phyloP scores from a whole-genome alignment of 1,140 invertebrate genomes.

The Ridgeia piscesae region DNA sequence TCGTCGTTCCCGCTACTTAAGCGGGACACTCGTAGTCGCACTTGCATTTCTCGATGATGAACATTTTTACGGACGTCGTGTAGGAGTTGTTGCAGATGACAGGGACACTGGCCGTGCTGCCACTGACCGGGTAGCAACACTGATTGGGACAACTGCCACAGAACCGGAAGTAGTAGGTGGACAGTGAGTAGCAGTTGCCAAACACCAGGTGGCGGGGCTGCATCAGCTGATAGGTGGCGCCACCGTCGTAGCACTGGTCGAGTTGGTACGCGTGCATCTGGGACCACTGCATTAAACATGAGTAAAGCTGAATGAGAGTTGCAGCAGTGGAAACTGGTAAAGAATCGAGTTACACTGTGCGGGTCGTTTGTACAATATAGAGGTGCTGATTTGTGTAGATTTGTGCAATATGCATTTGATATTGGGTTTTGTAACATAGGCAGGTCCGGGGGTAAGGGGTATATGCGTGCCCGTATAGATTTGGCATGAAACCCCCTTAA shows the following conservation, averaged over 20 bases:
- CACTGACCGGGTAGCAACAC: neutral
- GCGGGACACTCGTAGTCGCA: neutral
- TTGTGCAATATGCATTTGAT: too few species aligned
- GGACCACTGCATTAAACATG: neutral
- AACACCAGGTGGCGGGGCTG: neutral
- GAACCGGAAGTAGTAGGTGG: neutral
- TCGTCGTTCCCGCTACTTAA: neutral
- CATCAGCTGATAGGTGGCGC: neutral
- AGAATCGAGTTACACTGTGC: too few species aligned
- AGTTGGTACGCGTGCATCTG: neutral
- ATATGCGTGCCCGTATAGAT: too few species aligned
- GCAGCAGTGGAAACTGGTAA: too few species aligned
- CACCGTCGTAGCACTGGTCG: neutral
- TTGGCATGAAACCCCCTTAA: too few species aligned
- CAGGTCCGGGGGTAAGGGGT: too few species aligned
- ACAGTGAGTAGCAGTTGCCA: neutral
- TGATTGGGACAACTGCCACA: neutral
- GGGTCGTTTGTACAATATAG: too few species aligned
- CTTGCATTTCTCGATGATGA: neutral
- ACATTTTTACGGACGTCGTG: neutral
- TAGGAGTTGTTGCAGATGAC: neutral
- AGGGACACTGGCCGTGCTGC: neutral
- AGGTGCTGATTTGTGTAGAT: too few species aligned
- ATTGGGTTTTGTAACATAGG: too few species aligned
- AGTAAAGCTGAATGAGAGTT: too few species aligned